Evolutionary conservation across 2,888 invertebrate genomes (phyloP), one percentile per base, ranked within the genome.

Genomic region (Rhorus exstirpatorius): DNA sequence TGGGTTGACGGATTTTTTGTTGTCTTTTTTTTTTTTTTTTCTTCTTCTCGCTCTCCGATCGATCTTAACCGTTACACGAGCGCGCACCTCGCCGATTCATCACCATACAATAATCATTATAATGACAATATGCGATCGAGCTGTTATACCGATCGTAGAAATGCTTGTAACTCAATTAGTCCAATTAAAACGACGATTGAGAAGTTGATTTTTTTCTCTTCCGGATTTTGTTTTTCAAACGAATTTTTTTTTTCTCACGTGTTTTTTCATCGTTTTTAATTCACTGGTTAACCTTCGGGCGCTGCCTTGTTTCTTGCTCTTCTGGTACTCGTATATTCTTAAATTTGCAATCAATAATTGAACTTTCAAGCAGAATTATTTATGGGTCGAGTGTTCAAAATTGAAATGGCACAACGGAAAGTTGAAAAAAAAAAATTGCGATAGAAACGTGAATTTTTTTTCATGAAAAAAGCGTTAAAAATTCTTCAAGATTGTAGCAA

Each of bases 1-100:
- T 78, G 75, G 84, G 83, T 83, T 84, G 81, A 85, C 79, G 81
- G 83, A 83, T 78, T 80, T 78, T 77, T 72, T 83, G 41, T 71
- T 71, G 65, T 67, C 58, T 71, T 51, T 76, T 19, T 46, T 26
- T 14, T 41, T 21, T n/a, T 26, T 41, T 55, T 61, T 70, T 63
- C 41, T 72, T 79, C 75, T 68, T 71, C 49, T 70, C 76, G 63
- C 63, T 70, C 74, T 31, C 55, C 63, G 71, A 74, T 72, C 67
- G 71, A 80, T 78, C 21, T 17, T n/a, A 26, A 70, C 35, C 35
- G 60, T 26, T 24, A 51, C 17, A 35, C 4, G 31, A 65, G 44
- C 55, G 17, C 24, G 38, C 10, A 21, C 51, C 49, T 78, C 35
- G 6, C 31, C 26, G 41, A 70, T 70, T 61, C 17, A 17, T 19